Conservation (phyloP, 2,888 invertebrate species). For the Flexamia atlantica region DNA sequence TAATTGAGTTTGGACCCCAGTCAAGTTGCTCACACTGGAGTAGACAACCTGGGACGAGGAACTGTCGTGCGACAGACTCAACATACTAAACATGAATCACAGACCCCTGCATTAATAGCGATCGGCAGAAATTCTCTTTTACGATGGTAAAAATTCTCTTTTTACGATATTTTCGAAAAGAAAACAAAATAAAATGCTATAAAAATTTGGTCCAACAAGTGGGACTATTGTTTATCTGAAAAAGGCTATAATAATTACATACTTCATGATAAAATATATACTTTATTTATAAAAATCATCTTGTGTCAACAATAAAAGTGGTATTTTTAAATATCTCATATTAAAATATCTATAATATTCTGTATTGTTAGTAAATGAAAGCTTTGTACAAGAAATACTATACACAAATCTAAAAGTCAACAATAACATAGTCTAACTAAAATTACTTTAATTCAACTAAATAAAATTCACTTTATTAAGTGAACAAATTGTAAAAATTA, state of each 20-base stretch:
- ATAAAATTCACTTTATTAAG: neutral
- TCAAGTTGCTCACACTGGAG: constrained; percentile 54
- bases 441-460: constrained; percentile 24
- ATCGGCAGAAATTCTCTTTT: neutral
- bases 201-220: neutral
- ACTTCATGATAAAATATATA: constrained; percentile 3
- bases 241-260: neutral
- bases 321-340: neutral
- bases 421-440: neutral
- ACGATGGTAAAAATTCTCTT: neutral
- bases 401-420: constrained; percentile 45
- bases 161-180: neutral
- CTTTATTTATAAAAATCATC: neutral
- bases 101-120: neutral
- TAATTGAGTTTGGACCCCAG: constrained; percentile 43
- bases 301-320: neutral
- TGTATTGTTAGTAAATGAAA: constrained; percentile 26
- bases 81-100: neutral
- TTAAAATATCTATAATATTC: constrained; percentile 35
- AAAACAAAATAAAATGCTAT: neutral
- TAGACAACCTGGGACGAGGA: neutral
- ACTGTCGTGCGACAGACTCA: neutral
- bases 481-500: neutral
- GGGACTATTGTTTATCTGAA: neutral
- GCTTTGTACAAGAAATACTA: constrained; percentile 37